Percentiles rank a stretch among this genome's conserved stretches.
Conservation (phyloP, 1,140 invertebrate genomes). For the Heliconius melpomene region DNA sequence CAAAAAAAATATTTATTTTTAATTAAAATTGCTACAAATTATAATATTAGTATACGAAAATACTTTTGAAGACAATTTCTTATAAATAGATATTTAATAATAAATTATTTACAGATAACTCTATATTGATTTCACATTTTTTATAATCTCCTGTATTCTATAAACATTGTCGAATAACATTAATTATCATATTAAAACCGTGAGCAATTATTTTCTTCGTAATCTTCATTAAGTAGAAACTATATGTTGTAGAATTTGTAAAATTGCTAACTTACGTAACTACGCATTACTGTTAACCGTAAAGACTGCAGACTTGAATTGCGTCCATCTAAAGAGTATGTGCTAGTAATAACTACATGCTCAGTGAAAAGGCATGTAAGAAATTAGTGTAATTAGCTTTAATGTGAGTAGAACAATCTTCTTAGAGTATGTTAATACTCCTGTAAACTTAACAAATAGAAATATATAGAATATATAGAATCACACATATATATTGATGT, state of each 20-base stretch:
- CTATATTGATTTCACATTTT: background rate
- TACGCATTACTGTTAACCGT: background rate
- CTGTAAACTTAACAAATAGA: background rate
- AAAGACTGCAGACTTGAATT: background rate
- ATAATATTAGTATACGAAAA: too few relatives aligned
- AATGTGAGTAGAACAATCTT: conserved; percentile 15
- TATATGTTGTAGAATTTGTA: conserved; percentile 10
- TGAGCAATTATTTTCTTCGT: background rate
- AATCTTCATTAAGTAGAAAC: conserved; percentile 9
- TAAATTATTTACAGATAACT: too few relatives aligned
- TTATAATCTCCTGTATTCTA: background rate
- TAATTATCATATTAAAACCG: background rate
- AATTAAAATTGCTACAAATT: background rate
- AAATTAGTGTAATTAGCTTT: conserved; percentile 24
- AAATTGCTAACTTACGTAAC: conserved; percentile 9
- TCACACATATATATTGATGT: too few relatives aligned
- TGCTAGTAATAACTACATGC: background rate
- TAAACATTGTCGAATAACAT: background rate
- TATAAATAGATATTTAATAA: too few relatives aligned
- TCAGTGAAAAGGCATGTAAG: conserved; percentile 28
- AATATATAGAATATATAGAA: too few relatives aligned
- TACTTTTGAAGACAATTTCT: too few relatives aligned
- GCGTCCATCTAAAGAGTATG: background rate
- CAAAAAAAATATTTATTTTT: background rate
- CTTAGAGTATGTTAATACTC: background rate